A percentile compares a stretch with the other conserved stretches of the same genome.
These are phyloP conservation scores for Helicoverpa zea DNA, from an alignment of 1,140 invertebrate genomes.

Conservation along the genomic window DNA sequence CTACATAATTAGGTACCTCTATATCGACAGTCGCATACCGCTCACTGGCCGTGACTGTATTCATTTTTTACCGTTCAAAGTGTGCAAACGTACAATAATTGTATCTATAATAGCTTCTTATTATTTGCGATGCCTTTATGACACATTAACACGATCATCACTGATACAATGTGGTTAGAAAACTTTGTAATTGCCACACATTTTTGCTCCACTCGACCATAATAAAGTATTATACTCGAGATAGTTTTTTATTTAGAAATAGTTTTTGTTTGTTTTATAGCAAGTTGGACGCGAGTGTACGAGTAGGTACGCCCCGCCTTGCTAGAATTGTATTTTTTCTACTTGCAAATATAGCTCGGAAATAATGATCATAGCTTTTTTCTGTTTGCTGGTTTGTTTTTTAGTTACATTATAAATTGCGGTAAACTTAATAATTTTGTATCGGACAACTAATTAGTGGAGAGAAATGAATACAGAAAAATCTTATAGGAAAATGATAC, in stretches of 20 bases:
- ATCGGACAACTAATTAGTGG: too few relatives aligned
- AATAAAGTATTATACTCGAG: slow-evolving; percentile 33
- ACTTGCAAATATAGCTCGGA: too few relatives aligned
- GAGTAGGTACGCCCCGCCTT: too few relatives aligned
- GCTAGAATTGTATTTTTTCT: too few relatives aligned
- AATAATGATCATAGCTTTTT: too few relatives aligned
- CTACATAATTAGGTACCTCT: background rate
- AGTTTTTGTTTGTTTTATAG: slow-evolving; percentile 9
- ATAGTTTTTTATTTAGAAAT: slow-evolving; percentile 18
- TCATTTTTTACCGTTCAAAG: slow-evolving; percentile 1
- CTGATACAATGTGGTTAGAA: slow-evolving; percentile 29
- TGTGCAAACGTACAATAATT: slow-evolving; percentile 12
- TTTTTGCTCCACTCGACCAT: slow-evolving; percentile 43
- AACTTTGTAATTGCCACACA: slow-evolving; percentile 40
- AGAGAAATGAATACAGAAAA: too few relatives aligned
- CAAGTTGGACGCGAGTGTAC: background rate
- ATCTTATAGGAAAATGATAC: too few relatives aligned
- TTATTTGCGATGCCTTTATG: slow-evolving; percentile 65
- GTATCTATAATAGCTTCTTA: slow-evolving; percentile 61
- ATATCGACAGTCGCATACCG: background rate
- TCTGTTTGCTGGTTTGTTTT: too few relatives aligned
- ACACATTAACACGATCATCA: slow-evolving; percentile 62
- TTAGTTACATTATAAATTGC: too few relatives aligned
- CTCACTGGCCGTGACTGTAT: background rate
- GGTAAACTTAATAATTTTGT: too few relatives aligned